A percentile compares a stretch with the other conserved stretches of the same genome.
Evolutionary conservation across 2,888 invertebrate genomes (phyloP).

Genomic region (Pycnomerus fuliginosus): DNA sequence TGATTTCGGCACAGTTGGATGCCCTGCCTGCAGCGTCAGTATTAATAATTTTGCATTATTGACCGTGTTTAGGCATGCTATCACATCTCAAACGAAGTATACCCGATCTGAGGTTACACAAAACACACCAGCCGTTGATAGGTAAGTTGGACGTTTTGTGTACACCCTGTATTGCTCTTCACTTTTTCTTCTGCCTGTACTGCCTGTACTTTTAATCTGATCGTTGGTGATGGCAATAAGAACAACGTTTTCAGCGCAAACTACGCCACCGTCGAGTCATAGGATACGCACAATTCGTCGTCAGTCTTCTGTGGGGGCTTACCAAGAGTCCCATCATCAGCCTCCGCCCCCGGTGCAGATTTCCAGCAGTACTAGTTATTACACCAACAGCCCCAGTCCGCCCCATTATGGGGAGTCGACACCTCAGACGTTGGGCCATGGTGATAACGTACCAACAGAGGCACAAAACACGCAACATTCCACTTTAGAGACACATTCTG

Average conservation of each 20-base stretch:
- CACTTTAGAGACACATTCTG: slow-evolving; percentile 46
- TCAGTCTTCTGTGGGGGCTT: slow-evolving; percentile 63
- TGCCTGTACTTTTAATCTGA: background rate
- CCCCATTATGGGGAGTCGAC: slow-evolving; percentile 50
- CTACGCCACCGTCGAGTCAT: slow-evolving; percentile 61
- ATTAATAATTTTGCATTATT: slow-evolving; percentile 41
- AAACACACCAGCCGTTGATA: slow-evolving; percentile 74
- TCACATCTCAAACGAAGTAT: slow-evolving; percentile 86
- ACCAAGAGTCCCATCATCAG: slow-evolving; percentile 54
- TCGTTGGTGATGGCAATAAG: background rate
- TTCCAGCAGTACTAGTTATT: slow-evolving; percentile 57
- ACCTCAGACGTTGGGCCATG: slow-evolving; percentile 34
- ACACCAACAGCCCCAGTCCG: slow-evolving; percentile 64
- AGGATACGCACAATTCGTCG: slow-evolving; percentile 61
- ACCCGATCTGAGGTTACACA: slow-evolving; percentile 78
- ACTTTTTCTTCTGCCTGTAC: background rate
- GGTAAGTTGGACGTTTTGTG: slow-evolving; percentile 55
- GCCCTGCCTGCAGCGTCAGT: too few species aligned
- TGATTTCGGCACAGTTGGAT: slow-evolving; percentile 5
- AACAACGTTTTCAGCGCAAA: slow-evolving; percentile 57
- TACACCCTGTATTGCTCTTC: slow-evolving; percentile 11
- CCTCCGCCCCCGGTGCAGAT: slow-evolving; percentile 41
- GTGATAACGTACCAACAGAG: slow-evolving; percentile 19
- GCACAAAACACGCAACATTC: slow-evolving; percentile 42
- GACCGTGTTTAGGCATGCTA: slow-evolving; percentile 75